Conservation (phyloP, 2,797 vertebrate genomes). For the Sebastes taczanowskii region DNA sequence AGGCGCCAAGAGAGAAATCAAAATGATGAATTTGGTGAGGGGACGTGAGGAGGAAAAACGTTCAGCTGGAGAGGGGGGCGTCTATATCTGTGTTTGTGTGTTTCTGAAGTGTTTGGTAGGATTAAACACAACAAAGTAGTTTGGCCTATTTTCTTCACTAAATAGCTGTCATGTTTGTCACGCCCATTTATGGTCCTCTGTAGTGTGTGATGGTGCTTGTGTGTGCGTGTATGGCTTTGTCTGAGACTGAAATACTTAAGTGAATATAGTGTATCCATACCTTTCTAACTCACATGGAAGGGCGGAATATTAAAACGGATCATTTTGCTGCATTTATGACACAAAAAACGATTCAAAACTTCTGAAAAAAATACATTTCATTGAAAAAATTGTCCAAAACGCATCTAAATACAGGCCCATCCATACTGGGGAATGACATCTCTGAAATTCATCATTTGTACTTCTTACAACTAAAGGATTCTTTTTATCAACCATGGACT, state of each 20-base stretch:
- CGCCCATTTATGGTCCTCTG: conserved; percentile 15
- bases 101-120: not conserved
- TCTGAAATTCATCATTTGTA: not conserved
- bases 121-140: conserved; percentile 25
- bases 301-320: not conserved
- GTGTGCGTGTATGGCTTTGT: conserved; percentile 5
- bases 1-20: conserved; percentile 4
- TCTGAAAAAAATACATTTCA: not conserved
- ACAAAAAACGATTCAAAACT: not conserved
- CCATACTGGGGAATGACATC: not conserved
- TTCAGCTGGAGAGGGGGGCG: conserved; percentile 5
- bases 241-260: conserved; percentile 6
- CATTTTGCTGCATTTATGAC: not conserved
- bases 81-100: not conserved
- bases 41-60: conserved; percentile 1
- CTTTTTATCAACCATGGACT: not conserved
- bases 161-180: conserved; percentile 26
- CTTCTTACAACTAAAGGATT: not conserved
- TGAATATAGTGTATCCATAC: not conserved
- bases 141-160: conserved; percentile 30
- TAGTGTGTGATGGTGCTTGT: not conserved
- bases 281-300: not conserved
- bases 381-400: not conserved
- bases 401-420: not conserved
- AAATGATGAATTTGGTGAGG: conserved; percentile 39